Percentiles rank a stretch among this genome's conserved stretches.
Conservation (phyloP, 2,113 vertebrate species). For the Camelus dromedarius region DNA sequence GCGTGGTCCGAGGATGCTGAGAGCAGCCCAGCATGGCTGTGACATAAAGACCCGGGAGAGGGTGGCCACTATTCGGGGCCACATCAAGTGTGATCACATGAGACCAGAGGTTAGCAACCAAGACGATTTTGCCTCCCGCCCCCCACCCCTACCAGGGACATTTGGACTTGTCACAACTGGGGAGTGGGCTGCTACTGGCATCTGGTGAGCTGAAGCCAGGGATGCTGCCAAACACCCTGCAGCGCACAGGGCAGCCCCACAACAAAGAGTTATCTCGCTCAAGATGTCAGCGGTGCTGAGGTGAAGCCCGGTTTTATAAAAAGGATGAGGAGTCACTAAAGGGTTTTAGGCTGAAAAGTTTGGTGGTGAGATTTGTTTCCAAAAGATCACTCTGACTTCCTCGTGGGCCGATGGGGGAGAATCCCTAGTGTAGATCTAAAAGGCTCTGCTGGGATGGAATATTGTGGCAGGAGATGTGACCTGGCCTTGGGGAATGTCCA, state of each 20-base stretch:
- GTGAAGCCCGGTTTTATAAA: not conserved
- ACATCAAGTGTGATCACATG: rapidly evolving
- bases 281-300: rapidly evolving
- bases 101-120: not conserved
- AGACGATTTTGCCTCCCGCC: too few relatives aligned
- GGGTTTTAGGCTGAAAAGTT: not conserved
- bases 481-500: rapidly evolving
- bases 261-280: not conserved
- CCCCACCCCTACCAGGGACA: not conserved
- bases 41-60: not conserved
- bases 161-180: not conserved
- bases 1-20: not conserved
- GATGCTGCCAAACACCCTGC: not conserved
- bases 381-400: not conserved
- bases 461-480: not conserved
- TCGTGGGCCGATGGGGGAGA: not conserved
- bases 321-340: not conserved
- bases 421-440: not conserved
- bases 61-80: rapidly evolving
- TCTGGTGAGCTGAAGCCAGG: not conserved
- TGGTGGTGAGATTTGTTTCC: not conserved
- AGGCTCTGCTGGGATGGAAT: not conserved
- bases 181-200: not conserved
- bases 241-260: not conserved
- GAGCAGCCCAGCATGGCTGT: not conserved